Evolutionary conservation across 92 coral and sea anemone genomes (phyloP).

Genomic region (Parazoanthus atlanticus): DNA sequence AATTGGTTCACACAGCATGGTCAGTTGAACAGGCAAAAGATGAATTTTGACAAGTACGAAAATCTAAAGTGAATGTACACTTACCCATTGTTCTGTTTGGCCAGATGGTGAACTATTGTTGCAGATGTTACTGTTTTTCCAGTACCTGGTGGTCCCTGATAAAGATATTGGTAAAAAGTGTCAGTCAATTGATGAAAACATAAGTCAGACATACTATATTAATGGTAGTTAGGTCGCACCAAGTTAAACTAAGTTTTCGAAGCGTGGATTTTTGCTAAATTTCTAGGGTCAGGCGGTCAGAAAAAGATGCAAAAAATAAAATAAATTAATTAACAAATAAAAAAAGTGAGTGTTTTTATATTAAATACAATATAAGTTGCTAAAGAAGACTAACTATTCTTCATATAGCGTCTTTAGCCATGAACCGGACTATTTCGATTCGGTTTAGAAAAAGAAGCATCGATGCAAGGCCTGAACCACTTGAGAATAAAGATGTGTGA

Average conservation of each 20-base stretch:
- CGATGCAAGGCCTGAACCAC: too few species aligned
- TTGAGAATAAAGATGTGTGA: too few species aligned
- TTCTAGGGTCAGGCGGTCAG: too few species aligned
- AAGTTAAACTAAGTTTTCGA: neutral
- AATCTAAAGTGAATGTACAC: neutral
- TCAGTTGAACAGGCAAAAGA: neutral
- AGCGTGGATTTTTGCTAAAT: too few species aligned
- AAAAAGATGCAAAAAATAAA: too few species aligned
- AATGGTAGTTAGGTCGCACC: neutral
- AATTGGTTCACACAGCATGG: neutral
- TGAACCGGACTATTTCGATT: too few species aligned
- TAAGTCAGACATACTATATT: neutral
- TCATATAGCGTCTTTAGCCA: too few species aligned
- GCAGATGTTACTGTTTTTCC: conserved; percentile 99
- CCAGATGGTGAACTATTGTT: conserved; percentile 90
- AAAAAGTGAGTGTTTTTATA: too few species aligned
- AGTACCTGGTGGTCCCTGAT: conserved; percentile 98
- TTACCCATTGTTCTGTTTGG: conserved; percentile 97
- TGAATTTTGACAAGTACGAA: neutral
- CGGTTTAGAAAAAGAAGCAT: too few species aligned
- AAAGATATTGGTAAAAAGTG: neutral
- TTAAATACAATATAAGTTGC: too few species aligned
- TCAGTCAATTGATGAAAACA: neutral
- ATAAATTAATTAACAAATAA: too few species aligned
- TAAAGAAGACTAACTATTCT: too few species aligned